phyloP scores from a whole-genome alignment of 64 coral and sea anemone genomes.

The Porites australiensis region DNA sequence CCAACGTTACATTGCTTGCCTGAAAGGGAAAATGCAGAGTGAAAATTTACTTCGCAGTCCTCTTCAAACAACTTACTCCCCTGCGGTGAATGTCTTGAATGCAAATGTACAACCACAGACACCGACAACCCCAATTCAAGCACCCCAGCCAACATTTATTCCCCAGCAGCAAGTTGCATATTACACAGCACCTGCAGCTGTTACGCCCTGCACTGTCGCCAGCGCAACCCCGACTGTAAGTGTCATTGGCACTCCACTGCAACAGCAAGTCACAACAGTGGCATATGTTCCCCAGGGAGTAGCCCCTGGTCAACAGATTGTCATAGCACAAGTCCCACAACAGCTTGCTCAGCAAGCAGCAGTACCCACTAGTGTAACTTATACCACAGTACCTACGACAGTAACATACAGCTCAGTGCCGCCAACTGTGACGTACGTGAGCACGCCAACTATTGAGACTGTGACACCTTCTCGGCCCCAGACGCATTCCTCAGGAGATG shows the following conservation, averaged over 20 bases:
- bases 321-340: slow-evolving; percentile 59
- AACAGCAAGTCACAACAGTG: slow-evolving; percentile 71
- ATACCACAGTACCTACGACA: slow-evolving; percentile 1
- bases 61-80: slow-evolving; percentile 67
- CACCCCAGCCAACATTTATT: slow-evolving; percentile 17
- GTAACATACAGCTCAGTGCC: slow-evolving; percentile 23
- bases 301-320: slow-evolving; percentile 61
- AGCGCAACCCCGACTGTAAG: slow-evolving; percentile 81
- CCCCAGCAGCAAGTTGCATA: slow-evolving; percentile 78
- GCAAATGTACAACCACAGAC: slow-evolving; percentile 66
- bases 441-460: slow-evolving; percentile 24
- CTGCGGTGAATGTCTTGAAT: slow-evolving; percentile 58
- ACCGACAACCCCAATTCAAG: slow-evolving; percentile 54
- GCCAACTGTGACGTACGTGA: slow-evolving; percentile 9
- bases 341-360: neutral
- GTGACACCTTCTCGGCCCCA: slow-evolving; percentile 67
- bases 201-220: slow-evolving; percentile 81
- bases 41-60: slow-evolving; percentile 93
- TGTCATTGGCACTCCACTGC: slow-evolving; percentile 70
- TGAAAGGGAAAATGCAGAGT: slow-evolving; percentile 99
- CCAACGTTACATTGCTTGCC: slow-evolving; percentile 98
- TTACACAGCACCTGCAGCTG: slow-evolving; percentile 54
- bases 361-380: neutral
- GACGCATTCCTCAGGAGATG: slow-evolving; percentile 73
- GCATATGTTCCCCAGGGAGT: slow-evolving; percentile 74